Conservation (phyloP, 2,113 vertebrate genomes). For the Podilymbus podiceps region DNA sequence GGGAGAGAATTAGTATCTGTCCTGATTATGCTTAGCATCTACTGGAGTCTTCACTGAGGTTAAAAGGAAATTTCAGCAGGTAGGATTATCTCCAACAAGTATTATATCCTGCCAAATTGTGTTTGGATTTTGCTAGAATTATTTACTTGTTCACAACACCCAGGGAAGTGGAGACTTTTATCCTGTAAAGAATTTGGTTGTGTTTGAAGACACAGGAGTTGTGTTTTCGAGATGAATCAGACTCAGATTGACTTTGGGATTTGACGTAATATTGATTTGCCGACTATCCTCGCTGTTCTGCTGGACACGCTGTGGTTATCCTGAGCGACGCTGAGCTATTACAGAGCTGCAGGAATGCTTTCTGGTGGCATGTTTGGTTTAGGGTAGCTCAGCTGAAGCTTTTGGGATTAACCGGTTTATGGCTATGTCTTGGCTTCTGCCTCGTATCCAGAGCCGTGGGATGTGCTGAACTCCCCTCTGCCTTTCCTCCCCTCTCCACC, state of each 20-base stretch:
- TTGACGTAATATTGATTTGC: slow-evolving; percentile 21
- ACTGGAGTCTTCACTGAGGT: slow-evolving; percentile 35
- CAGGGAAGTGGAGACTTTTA: not conserved
- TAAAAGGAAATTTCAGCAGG: slow-evolving; percentile 63
- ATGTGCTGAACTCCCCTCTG: not conserved
- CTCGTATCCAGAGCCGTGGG: not conserved
- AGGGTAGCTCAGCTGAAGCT: not conserved
- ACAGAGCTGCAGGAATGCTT: not conserved
- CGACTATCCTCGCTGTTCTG: not conserved
- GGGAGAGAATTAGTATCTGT: slow-evolving; percentile 16
- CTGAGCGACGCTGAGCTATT: not conserved
- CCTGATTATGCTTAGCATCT: slow-evolving; percentile 40
- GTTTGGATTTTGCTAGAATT: slow-evolving; percentile 53
- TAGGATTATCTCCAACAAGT: slow-evolving; percentile 53
- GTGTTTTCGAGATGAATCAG: slow-evolving; percentile 30
- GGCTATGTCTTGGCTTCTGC: not conserved
- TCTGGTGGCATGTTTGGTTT: not conserved
- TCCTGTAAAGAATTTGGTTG: not conserved
- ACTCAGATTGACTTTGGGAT: not conserved
- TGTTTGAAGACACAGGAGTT: slow-evolving; percentile 19
- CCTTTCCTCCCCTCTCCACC: not conserved
- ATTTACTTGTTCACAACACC: slow-evolving; percentile 32
- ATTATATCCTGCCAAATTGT: slow-evolving; percentile 55
- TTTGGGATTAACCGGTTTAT: not conserved
- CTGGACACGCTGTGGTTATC: not conserved